phyloP scores from a whole-genome alignment of 2,113 vertebrate genomes.

The Mugil cephalus region DNA sequence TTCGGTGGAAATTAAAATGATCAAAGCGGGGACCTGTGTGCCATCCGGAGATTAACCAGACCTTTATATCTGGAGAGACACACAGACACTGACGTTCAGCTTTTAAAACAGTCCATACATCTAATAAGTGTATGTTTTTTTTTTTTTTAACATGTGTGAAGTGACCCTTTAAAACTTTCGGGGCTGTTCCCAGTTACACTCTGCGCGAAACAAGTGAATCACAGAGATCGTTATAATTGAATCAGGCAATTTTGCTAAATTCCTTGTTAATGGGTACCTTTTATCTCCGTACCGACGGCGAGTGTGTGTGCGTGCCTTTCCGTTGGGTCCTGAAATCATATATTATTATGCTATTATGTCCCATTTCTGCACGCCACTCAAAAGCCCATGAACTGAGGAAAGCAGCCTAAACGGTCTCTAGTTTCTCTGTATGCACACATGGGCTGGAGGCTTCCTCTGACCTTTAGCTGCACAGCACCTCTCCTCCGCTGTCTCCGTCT shows the following conservation, averaged over 20 bases:
- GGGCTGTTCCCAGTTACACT: background rate
- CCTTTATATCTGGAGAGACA: no score
- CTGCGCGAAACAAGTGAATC: conserved; percentile 14
- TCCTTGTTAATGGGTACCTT: conserved; percentile 35
- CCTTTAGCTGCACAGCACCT: conserved; percentile 68
- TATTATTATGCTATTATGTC: conserved; percentile 67
- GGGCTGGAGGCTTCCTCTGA: conserved; percentile 59
- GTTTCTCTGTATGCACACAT: conserved; percentile 50
- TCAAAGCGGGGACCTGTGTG: no score
- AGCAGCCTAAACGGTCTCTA: conserved; percentile 60
- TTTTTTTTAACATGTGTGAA: conserved; percentile 19
- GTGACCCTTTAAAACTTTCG: background rate
- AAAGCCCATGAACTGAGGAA: conserved; percentile 47
- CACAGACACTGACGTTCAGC: no score
- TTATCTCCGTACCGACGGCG: conserved; percentile 23
- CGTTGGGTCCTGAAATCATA: conserved; percentile 48
- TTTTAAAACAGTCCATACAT: no score
- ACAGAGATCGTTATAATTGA: conserved; percentile 23
- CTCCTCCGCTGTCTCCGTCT: conserved; percentile 51
- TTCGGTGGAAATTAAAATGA: no score
- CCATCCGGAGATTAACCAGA: no score
- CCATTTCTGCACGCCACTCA: conserved; percentile 52
- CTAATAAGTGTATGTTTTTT: conserved; percentile 3
- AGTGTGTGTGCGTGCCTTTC: conserved; percentile 7
- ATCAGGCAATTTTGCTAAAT: conserved; percentile 29